Evolutionary conservation across 2,797 vertebrate species (phyloP).

Genomic region (Heteromormyrus szaboi): DNA sequence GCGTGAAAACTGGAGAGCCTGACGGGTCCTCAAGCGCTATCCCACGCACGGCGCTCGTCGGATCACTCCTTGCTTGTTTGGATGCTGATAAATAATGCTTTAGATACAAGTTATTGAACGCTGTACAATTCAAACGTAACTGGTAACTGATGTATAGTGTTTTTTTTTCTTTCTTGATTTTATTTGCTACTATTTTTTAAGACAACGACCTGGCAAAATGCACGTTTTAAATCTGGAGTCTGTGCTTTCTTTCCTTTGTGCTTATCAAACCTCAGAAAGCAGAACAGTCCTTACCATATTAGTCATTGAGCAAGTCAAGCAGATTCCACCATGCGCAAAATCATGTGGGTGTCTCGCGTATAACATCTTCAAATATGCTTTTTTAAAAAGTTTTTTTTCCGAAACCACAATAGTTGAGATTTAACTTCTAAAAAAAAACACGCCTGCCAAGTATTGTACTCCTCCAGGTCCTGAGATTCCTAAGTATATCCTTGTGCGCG

Average conservation of each 20-base stretch:
- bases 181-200: not conserved
- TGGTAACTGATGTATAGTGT: not conserved
- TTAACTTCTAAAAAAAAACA: constrained; percentile 52
- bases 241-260: not conserved
- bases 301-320: constrained; percentile 12
- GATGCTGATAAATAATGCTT: not conserved
- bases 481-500: constrained; percentile 31
- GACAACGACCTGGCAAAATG: not conserved
- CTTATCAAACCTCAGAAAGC: not conserved
- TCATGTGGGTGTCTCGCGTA: constrained; percentile 58
- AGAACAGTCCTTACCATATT: constrained; percentile 13
- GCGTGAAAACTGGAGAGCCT: not conserved
- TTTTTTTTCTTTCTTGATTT: not conserved
- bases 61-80: not conserved
- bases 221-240: constrained; percentile 1
- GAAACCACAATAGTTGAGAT: constrained; percentile 57
- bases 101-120: not conserved
- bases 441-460: constrained; percentile 50
- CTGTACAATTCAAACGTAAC: constrained; percentile 4
- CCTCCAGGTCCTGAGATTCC: constrained; percentile 42
- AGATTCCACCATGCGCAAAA: constrained; percentile 15
- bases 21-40: not conserved
- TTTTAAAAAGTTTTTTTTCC: constrained; percentile 56
- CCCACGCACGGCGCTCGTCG: not conserved
- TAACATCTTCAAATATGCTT: constrained; percentile 63